Base-by-base conservation (phyloP, 2,113 vertebrate genomes). In the Entosphenus tridentatus region DNA sequence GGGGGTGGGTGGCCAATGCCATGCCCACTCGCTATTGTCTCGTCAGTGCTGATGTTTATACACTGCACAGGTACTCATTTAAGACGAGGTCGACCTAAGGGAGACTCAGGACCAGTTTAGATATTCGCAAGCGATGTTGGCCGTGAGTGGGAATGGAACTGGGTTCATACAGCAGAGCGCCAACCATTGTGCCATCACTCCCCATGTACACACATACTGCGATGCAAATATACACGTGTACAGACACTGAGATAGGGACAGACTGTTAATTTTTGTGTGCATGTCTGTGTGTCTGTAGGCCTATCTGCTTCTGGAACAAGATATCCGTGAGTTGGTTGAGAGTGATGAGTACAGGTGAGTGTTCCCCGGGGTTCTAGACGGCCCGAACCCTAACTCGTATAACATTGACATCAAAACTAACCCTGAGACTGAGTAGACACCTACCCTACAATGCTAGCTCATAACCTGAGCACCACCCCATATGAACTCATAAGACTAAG, bases 221-320 rank as follows among this genome's bases (percentile, higher is more conserved):
- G 14, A 14, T 73, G 56, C 57, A 69, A 54, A 65, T 54, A 59
- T 8, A 17, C 59, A 71, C 12, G 2, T 71, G 4, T 4, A 5
- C 18, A 0, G 4, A 68, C 62, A 9, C 10, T 16, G 0, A 2
- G 2, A 17, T 57, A n/a, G 2, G 55, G 70, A 72, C 70, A 56
- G 14, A 2, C 16, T 57, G 2, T 39, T 16, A 39, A 39, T 39
- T 39, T 56, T 3, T 17, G 14, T 2, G 59, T 10, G 18, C 54
- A 21, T n/a, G 8, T 70, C 11, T 57, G 58, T 18, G 58, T 58
- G 71, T 11, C 72, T 21, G 1, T 71, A 96, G 91, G 91, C 90
- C 2, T 96, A 96, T 74, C 87, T 96, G 56, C 85, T 96, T 69
- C 82, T 96, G 0, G 92, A 96, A 73, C 86, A 90, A 71, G 92